A percentile compares a stretch with the other conserved stretches of the same genome.
These are phyloP conservation scores for Ceryle rudis DNA, from an alignment of 2,797 vertebrate species.

Conservation along the genomic window DNA sequence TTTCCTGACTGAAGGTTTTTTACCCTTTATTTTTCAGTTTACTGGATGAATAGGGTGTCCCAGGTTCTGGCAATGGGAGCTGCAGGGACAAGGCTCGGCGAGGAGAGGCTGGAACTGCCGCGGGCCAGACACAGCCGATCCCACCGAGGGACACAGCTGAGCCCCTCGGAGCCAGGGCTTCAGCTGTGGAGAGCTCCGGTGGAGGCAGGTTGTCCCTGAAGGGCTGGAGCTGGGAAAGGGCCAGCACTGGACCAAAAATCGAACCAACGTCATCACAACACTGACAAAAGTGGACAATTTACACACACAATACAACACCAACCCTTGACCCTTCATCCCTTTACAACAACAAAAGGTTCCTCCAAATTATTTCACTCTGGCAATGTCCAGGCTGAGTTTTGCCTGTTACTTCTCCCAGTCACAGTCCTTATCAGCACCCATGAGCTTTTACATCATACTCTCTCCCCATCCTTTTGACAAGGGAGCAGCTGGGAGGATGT, in stretches of 20 bases:
- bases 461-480: neutral
- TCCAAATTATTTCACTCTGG: neutral
- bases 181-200: too few relatives aligned
- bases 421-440: neutral
- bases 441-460: neutral
- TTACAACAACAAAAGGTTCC: neutral
- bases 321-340: neutral
- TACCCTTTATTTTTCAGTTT: accelerated
- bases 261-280: neutral
- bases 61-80: accelerated
- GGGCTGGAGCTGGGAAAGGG: neutral
- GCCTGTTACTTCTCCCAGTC: neutral
- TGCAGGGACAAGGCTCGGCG: neutral
- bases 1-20: neutral
- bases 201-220: too few relatives aligned
- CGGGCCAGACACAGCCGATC: too few relatives aligned
- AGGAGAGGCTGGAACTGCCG: neutral
- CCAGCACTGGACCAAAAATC: accelerated
- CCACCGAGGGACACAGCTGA: too few relatives aligned
- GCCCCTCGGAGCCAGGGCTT: too few relatives aligned
- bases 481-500: accelerated
- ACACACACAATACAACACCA: neutral
- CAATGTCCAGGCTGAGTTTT: neutral
- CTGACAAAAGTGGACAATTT: neutral
- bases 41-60: neutral